phyloP scores from a whole-genome alignment of 2,888 invertebrate genomes.

The Tolmerus cingulatus region DNA sequence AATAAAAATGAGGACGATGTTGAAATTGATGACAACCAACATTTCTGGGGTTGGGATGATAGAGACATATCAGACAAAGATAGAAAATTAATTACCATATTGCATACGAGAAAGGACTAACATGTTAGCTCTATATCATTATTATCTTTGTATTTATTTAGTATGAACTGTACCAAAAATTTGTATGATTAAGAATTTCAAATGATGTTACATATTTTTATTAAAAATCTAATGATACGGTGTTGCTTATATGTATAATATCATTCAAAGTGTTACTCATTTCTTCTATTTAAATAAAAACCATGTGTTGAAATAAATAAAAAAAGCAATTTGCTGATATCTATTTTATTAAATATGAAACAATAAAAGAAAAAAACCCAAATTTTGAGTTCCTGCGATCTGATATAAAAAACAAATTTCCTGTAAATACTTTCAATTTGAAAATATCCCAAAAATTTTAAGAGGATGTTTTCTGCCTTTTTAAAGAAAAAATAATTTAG shows the following conservation, averaged over 20 bases:
- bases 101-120: constrained; percentile 51
- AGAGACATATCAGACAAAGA: constrained; percentile 77
- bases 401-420: too few species aligned
- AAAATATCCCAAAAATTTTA: too few species aligned
- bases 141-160: not conserved
- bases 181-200: not conserved
- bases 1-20: constrained; percentile 56
- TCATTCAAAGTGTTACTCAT: not conserved
- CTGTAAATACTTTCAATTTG: too few species aligned
- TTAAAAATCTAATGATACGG: not conserved
- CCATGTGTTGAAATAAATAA: not conserved
- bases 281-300: not conserved
- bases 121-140: not conserved
- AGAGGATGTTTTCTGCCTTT: too few species aligned
- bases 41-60: constrained; percentile 86
- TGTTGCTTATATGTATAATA: not conserved
- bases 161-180: not conserved
- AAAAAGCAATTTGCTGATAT: not conserved
- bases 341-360: not conserved
- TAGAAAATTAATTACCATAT: constrained; percentile 64
- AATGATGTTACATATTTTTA: not conserved
- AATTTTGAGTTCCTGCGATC: too few species aligned
- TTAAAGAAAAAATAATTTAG: too few species aligned
- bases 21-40: constrained; percentile 63
- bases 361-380: too few species aligned